Conservation (phyloP, 2,797 vertebrate genomes). For the Varecia variegata region DNA sequence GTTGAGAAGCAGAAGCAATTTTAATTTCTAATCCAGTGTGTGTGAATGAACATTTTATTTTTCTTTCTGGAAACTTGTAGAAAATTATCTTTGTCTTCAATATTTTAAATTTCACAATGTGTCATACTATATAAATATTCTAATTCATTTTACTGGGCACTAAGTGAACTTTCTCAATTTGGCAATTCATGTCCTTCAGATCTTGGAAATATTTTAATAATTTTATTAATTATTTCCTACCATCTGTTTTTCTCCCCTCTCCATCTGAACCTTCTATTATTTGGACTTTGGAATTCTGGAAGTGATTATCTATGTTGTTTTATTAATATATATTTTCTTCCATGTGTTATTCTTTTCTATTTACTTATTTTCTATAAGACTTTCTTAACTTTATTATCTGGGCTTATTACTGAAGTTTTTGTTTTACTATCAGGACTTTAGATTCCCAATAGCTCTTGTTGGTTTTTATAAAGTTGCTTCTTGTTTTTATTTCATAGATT, state of each 20-base stretch:
- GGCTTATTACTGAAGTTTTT: neutral
- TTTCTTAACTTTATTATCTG: neutral
- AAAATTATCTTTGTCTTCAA: neutral
- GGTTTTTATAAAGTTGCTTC: neutral
- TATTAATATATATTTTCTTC: neutral
- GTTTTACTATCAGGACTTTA: neutral
- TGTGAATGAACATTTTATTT: neutral
- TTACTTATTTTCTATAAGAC: neutral
- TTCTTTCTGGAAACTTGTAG: neutral
- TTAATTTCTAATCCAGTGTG: neutral
- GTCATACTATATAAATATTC: neutral
- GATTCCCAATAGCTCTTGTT: neutral
- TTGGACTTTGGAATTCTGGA: conserved; percentile 42
- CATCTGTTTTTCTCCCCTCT: conserved; percentile 62
- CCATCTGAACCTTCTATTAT: conserved; percentile 60
- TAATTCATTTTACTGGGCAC: neutral
- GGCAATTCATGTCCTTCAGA: neutral
- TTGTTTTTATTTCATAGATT: neutral
- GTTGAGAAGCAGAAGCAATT: neutral
- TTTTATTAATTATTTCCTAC: conserved; percentile 68
- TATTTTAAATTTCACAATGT: conserved; percentile 12
- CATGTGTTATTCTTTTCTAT: neutral
- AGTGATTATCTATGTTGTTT: neutral
- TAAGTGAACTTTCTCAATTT: conserved; percentile 21
- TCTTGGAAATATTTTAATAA: conserved; percentile 60